These are phyloP conservation scores for Polia nebulosa DNA, from an alignment of 2,888 invertebrate species.

Conservation along the genomic window DNA sequence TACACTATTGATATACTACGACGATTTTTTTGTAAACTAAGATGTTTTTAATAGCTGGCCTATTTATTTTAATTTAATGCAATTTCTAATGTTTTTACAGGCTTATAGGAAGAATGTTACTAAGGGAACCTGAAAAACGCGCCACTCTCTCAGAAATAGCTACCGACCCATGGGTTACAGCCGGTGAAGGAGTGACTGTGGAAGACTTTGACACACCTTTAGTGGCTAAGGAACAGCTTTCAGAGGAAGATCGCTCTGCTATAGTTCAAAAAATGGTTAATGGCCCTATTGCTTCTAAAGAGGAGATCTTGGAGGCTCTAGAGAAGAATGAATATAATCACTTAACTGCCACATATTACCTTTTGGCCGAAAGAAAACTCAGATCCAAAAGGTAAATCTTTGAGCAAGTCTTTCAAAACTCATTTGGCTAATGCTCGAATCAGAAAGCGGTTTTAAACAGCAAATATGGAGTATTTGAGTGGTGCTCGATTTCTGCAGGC, in stretches of 20 bases:
- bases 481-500: slow-evolving; percentile 36
- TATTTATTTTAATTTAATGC: neutral
- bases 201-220: slow-evolving; percentile 94
- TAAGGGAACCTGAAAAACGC: slow-evolving; percentile 97
- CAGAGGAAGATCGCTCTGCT: slow-evolving; percentile 97
- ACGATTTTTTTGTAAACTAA: no score
- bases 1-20: no score
- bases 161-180: slow-evolving; percentile 95
- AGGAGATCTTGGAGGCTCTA: slow-evolving; percentile 97
- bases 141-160: slow-evolving; percentile 97
- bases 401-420: neutral
- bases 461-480: neutral
- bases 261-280: slow-evolving; percentile 99
- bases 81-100: slow-evolving; percentile 81
- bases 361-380: slow-evolving; percentile 98
- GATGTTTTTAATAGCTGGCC: no score
- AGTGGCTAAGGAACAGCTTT: slow-evolving; percentile 96
- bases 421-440: neutral
- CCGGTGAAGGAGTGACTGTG: slow-evolving; percentile 88
- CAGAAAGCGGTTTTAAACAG: neutral
- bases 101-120: slow-evolving; percentile 97
- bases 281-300: slow-evolving; percentile 98
- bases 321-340: slow-evolving; percentile 99
- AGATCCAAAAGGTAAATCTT: slow-evolving; percentile 92
- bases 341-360: slow-evolving; percentile 99